These are phyloP conservation scores for Vombatus ursinus DNA, from an alignment of 2,113 vertebrate genomes.

Conservation along the genomic window DNA sequence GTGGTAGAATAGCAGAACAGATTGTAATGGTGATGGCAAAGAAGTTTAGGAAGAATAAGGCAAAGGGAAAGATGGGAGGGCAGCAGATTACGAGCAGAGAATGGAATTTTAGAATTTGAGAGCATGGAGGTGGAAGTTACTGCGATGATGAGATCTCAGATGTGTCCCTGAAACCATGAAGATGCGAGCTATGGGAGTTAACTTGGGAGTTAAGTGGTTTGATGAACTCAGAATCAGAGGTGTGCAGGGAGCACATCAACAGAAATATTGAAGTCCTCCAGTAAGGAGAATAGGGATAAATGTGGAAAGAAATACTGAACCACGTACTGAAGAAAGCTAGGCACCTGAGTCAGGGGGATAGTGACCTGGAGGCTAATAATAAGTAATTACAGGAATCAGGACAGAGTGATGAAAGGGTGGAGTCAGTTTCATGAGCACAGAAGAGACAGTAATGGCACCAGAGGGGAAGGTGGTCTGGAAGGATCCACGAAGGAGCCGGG, in stretches of 20 bases:
- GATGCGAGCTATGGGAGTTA: not conserved
- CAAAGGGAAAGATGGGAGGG: not conserved
- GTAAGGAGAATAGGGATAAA: not conserved
- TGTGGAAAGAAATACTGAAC: not conserved
- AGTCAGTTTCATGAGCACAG: not conserved
- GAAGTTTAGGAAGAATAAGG: not conserved
- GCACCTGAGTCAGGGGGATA: not conserved
- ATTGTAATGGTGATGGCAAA: not conserved
- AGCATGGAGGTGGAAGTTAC: not conserved
- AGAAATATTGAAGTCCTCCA: not conserved
- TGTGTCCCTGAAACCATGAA: not conserved
- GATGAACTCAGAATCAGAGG: not conserved
- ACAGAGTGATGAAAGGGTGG: not conserved
- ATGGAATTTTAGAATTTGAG: not conserved
- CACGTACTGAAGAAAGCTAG: not conserved
- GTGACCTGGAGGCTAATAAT: not conserved
- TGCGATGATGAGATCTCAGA: not conserved
- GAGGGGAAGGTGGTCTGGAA: not conserved
- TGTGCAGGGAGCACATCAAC: not conserved
- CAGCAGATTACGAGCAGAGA: not conserved
- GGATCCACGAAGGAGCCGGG: not conserved
- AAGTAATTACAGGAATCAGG: too few relatives aligned
- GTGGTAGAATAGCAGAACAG: not conserved
- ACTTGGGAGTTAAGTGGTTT: not conserved
- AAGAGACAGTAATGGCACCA: not conserved